Evolutionary conservation across 2,888 invertebrate genomes (phyloP).

Genomic region (Amaurobius ferox): DNA sequence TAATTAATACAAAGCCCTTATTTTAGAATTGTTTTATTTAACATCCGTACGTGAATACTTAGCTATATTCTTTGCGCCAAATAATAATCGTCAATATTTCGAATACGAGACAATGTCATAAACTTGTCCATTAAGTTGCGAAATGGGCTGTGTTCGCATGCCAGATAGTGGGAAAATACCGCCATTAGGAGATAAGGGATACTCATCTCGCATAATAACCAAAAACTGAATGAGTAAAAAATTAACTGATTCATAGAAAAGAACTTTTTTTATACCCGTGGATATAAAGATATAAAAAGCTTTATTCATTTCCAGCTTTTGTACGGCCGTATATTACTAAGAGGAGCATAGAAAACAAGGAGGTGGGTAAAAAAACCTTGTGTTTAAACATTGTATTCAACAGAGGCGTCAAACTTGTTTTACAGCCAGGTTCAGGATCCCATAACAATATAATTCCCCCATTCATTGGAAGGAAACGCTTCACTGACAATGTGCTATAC

Average conservation of each 20-base stretch:
- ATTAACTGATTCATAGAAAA: neutral
- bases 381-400: conserved; percentile 56
- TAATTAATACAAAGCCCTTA: no score
- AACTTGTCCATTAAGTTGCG: no score
- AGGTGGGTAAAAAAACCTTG: conserved; percentile 19
- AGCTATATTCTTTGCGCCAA: no score
- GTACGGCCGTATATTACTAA: conserved; percentile 24
- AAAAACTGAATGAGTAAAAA: neutral
- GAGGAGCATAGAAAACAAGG: conserved; percentile 6
- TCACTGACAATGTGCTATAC: neutral
- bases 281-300: conserved; percentile 20
- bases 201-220: no score
- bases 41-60: no score
- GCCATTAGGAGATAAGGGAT: no score
- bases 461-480: neutral
- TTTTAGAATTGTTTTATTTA: no score
- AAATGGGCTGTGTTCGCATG: no score
- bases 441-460: conserved; percentile 17
- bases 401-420: conserved; percentile 46
- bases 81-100: no score
- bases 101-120: no score
- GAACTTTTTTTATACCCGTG: neutral
- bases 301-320: conserved; percentile 27
- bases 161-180: no score
- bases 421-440: conserved; percentile 13